A percentile compares a stretch with the other conserved stretches of the same genome.
Conservation (phyloP, 2,113 vertebrate species). For the Gavia stellata region DNA sequence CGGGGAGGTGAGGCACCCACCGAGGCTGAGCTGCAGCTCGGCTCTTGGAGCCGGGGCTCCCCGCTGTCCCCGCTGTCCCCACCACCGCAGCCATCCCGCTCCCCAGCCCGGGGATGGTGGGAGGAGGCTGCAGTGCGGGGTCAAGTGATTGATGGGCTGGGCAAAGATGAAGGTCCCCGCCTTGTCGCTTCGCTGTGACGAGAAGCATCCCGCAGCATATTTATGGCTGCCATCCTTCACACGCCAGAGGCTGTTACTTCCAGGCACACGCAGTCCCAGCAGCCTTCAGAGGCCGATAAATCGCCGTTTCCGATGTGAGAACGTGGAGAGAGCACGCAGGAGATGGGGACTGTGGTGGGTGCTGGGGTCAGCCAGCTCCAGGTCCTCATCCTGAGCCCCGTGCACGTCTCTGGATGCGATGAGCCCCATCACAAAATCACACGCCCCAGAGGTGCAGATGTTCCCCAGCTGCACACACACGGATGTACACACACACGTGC, state of each 20-base stretch:
- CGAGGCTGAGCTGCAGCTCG: neutral
- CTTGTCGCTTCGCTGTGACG: rapidly evolving
- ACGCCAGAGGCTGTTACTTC: neutral
- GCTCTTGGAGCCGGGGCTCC: neutral
- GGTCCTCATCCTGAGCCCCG: rapidly evolving
- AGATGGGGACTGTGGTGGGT: neutral
- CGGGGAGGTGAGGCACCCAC: neutral
- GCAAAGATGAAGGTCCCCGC: neutral
- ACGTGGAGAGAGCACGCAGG: neutral
- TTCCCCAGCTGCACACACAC: rapidly evolving
- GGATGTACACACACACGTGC: rapidly evolving
- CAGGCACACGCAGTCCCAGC: neutral
- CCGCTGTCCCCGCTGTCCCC: neutral
- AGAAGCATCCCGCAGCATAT: neutral
- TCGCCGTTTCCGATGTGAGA: rapidly evolving
- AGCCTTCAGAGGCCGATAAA: neutral
- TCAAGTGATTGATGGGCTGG: neutral
- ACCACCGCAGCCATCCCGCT: rapidly evolving
- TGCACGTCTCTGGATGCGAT: rapidly evolving
- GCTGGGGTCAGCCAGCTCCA: rapidly evolving
- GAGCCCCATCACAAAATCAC: neutral
- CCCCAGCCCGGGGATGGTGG: rapidly evolving
- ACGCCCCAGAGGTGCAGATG: rapidly evolving
- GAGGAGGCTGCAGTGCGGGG: neutral
- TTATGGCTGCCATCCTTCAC: neutral